Evolutionary conservation across 2,888 invertebrate genomes (phyloP), one percentile per base, ranked within the genome.

Genomic region (Eupeodes latifasciatus): DNA sequence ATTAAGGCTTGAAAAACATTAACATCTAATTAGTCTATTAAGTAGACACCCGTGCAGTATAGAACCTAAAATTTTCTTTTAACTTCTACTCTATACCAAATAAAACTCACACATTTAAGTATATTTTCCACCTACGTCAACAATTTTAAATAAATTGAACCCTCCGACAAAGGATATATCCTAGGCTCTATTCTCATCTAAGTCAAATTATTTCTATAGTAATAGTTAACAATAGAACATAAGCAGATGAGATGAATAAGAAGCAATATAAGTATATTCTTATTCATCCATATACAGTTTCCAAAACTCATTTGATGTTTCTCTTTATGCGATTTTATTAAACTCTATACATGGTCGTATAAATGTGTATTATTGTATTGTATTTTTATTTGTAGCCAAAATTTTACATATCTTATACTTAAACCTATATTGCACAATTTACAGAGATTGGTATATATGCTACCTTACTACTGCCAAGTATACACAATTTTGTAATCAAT

Each of bases 221-320:
- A 40, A 14, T n/a, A 62, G n/a, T 19, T 44, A 66, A 66, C 66
- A 66, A 66, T 66, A 9, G 14, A 47, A 49, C 27, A 49, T 27
- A 47, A 5, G 9, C 49, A 62, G 47, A 49, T 49, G 47, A 27
- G 14, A 49, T 49, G 47, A 49, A 9, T 27, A 27, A 49, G 49
- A 49, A 66, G 66, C 14, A 66, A 66, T 14, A 12, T 66, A 47
- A 12, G 11, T 47, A 47, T 10, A 40, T 9, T 7, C 40, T 7
- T 47, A 47, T 51, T 5, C 27, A 27, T 27, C 27, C 27, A 27
- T 5, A 5, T 51, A 6, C 40, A 61, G 36, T 40, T 36, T 40
- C 61, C 5, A 71, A 71, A 71, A 40, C 71, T 55, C 71, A 71
- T 55, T 71, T 55, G 40, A 71, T 55, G 53, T 71, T 71, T 55